These are phyloP conservation scores for Euphydryas editha DNA, from an alignment of 2,888 invertebrate species.

Conservation along the genomic window DNA sequence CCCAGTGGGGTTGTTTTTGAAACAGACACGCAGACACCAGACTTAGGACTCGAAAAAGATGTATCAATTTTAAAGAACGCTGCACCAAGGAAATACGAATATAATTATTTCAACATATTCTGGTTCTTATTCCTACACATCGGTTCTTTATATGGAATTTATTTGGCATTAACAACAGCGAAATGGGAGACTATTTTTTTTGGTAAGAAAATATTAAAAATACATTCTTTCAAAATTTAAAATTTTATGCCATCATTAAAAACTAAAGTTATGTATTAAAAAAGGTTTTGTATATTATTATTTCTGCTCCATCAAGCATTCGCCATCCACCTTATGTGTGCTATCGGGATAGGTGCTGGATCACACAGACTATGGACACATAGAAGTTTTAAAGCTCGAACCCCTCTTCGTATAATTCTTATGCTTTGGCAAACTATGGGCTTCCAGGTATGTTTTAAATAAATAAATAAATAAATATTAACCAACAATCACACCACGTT, in stretches of 20 bases:
- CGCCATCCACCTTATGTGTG: constrained; percentile 87
- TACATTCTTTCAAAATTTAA: background rate
- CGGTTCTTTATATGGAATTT: constrained; percentile 86
- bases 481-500: too few species aligned
- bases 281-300: background rate
- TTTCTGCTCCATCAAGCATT: constrained; percentile 75
- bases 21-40: constrained; percentile 86
- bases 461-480: too few species aligned
- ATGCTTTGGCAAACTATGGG: constrained; percentile 93
- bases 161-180: constrained; percentile 86
- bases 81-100: constrained; percentile 75
- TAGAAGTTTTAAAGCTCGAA: constrained; percentile 94
- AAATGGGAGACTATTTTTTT: constrained; percentile 86
- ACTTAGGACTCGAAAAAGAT: constrained; percentile 84
- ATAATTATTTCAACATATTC: constrained; percentile 89
- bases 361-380: constrained; percentile 98
- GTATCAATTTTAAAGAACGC: constrained; percentile 81
- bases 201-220: constrained; percentile 76
- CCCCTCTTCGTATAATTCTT: constrained; percentile 92
- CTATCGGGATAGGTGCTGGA: constrained; percentile 95
- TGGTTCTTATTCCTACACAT: constrained; percentile 87
- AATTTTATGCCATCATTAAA: too few species aligned
- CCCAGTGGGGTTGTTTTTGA: constrained; percentile 86
- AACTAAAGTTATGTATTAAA: too few species aligned
- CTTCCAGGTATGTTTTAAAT: constrained; percentile 92